These are phyloP conservation scores for mouse (Mus musculus) DNA, from an alignment of 2,113 vertebrate genomes.

Conservation along the genomic window DNA sequence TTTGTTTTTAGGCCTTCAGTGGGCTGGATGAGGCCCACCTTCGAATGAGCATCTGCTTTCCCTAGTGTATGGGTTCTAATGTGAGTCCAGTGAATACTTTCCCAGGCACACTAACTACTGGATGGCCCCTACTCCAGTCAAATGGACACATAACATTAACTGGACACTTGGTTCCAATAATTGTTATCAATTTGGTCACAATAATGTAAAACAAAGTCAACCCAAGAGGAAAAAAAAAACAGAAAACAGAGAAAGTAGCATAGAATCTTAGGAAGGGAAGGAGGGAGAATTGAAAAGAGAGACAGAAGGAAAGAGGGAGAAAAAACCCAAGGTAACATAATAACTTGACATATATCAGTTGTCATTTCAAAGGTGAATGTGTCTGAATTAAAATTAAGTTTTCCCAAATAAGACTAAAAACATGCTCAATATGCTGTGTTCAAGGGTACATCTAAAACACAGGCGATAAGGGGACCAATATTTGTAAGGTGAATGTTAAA, in stretches of 20 bases:
- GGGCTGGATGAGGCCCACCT: not conserved
- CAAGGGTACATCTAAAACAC: not conserved
- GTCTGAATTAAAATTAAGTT: not conserved
- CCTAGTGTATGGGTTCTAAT: not conserved
- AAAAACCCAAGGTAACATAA: not conserved
- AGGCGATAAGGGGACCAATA: not conserved
- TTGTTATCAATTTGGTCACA: not conserved
- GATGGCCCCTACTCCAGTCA: not conserved
- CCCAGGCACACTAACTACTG: not conserved
- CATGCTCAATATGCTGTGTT: not conserved
- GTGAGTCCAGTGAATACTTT: not conserved
- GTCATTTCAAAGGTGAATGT: not conserved
- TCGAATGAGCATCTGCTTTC: not conserved
- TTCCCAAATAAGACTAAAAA: conserved; percentile 34
- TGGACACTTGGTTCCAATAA: not conserved
- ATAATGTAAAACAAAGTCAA: conserved; percentile 25
- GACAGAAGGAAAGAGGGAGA: not conserved
- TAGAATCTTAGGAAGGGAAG: not conserved
- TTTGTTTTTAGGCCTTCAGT: not conserved
- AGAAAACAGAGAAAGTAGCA: conserved; percentile 45
- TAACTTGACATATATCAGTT: not conserved
- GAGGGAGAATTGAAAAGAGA: not conserved
- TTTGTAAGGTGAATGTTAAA: not conserved
- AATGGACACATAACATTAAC: not conserved
- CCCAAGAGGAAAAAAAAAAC: not conserved